phyloP scores from a whole-genome alignment of 2,888 invertebrate species.

The Himalopsyche anomala region DNA sequence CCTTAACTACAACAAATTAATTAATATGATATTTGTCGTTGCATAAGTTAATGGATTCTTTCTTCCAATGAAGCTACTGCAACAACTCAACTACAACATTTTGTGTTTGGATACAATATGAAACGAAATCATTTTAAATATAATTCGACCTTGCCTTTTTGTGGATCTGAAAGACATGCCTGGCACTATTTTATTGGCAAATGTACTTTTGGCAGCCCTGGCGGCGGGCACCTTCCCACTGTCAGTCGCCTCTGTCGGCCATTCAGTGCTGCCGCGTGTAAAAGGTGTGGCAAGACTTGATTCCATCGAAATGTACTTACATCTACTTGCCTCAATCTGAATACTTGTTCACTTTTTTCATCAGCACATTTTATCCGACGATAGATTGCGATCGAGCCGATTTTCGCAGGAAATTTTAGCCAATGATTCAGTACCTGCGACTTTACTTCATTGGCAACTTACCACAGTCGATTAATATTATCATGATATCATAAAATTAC shows the following conservation, averaged over 20 bases:
- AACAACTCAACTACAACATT: too few species aligned
- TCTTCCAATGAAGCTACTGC: too few species aligned
- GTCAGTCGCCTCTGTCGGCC: constrained; percentile 42
- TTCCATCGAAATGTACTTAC: constrained; percentile 36
- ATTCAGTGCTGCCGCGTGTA: constrained; percentile 33
- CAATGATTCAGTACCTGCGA: not conserved
- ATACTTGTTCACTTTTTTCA: constrained; percentile 32
- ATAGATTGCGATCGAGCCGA: constrained; percentile 28
- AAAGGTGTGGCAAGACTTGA: constrained; percentile 42
- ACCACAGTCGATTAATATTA: too few species aligned
- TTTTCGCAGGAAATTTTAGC: constrained; percentile 35
- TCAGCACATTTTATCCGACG: constrained; percentile 1
- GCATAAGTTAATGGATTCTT: too few species aligned
- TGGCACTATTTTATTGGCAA: too few species aligned
- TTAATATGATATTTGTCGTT: too few species aligned
- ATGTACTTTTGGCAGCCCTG: not conserved
- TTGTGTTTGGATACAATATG: too few species aligned
- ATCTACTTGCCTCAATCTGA: constrained; percentile 38
- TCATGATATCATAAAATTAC: too few species aligned
- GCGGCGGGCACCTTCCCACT: not conserved
- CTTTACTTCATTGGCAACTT: not conserved
- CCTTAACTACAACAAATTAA: too few species aligned
- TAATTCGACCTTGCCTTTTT: too few species aligned
- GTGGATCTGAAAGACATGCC: too few species aligned
- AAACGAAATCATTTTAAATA: too few species aligned